Base-by-base conservation (phyloP, 1,140 invertebrate species). In the Lucilia cuprina region DNA sequence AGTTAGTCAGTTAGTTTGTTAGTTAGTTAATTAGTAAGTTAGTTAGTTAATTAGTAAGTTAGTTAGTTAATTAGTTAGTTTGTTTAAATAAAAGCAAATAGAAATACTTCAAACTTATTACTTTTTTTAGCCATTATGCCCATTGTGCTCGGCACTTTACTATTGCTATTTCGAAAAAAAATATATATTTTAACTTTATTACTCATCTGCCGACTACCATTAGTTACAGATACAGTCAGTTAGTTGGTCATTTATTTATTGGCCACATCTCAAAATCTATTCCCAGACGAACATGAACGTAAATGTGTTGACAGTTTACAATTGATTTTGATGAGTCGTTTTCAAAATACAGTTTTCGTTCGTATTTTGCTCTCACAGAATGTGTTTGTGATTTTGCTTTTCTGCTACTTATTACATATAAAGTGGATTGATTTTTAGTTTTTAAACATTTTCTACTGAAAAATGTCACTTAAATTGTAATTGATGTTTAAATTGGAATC, bases 271-370 rank as follows among this genome's bases (percentile, higher is more conserved):
- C 25, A 17, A 65, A 19, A 74, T 25, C 65, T 21, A 74, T 19
- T 30, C 21, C 10, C 74, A 41, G 41, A 41, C 74, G 25, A 34
- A 74, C 74, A 41, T 30, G 74, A 74, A 41, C 41, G 41, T 41
- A 41, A n/a, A 49, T 80, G 41, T 50, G 77, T 49, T 50, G 77
- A 80, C 77, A 80, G 41, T 21, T 80, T 80, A 12, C 41, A 80
- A 80, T 80, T 80, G 77, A 80, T 80, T 80, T 80, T 80, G 77
- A 80, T 80, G 77, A 70, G 77, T 55, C 50, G 13, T 55, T 55
- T 55, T 55, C 50, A 55, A 14, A 49, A 8, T 41, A 55, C 50
- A 55, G 12, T 55, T 12, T 13, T 12, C 12, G 41, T 41, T 41
- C 41, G 41, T 41, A 55, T 55, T 55, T 55, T 55, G 13, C 50